Base-by-base conservation (phyloP, 2,888 invertebrate species). In the Trissoscelio sp. region DNA sequence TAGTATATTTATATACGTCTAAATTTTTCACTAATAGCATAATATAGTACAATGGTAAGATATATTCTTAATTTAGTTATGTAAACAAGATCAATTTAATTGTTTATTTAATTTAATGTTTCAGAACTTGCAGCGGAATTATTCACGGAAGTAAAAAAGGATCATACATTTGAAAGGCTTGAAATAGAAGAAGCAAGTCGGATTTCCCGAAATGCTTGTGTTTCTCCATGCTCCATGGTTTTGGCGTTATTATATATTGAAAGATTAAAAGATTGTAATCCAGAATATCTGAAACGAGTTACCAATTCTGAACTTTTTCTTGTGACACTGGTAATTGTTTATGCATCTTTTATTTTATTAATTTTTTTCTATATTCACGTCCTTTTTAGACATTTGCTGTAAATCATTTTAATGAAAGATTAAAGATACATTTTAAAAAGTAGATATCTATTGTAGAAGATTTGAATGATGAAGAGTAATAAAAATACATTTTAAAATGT, bases 201-300 rank as follows among this genome's bases (percentile, higher is more conserved):
- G 88, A 94, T 97, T 83, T 95, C 94, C 70, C 94, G 96, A 88
- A 94, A 95, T 87, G 96, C 97, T 4, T 96, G 96, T 91, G 95
- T 97, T 83, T 97, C 97, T 6, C 98, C 99, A 0, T 97, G 97
- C 90, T 97, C 98, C 11, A 94, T 99, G 67, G 96, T 99, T 85
- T 94, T 99, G 87, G 98, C 99, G 24, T 93, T 99, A 88, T 94
- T 99, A 48, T 99, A 99, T 92, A 93, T 99, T 86, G 98, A 99
- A 92, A 94, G 98, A 83, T 93, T 99, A 67, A 95, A 96, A 90
- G 93, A 93, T 80, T 93, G 94, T 86, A 96, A 97, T 92, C 96
- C 96, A 0, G 95, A 95, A 85, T 98, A 98, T 92, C 93, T 98
- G 81, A 94, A 95, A 85, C 93, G 94, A 87, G 95, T 97, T 58